A percentile compares a stretch with the other conserved stretches of the same genome.
Evolutionary conservation across 1,140 invertebrate genomes (phyloP).

Genomic region (Myzus persicae): DNA sequence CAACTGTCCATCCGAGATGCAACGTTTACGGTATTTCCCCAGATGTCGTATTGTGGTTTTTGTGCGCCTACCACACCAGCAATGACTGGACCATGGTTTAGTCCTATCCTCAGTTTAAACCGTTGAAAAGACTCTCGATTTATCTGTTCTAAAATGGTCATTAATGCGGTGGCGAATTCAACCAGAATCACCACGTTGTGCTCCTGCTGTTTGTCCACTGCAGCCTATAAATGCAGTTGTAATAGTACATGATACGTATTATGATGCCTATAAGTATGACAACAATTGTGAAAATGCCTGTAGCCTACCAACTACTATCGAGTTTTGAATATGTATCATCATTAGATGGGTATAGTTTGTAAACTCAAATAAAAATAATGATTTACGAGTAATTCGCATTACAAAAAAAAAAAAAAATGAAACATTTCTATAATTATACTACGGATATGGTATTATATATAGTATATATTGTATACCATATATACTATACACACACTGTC

Average conservation of each 20-base stretch:
- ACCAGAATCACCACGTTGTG: slow-evolving; percentile 89
- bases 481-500: too few relatives aligned
- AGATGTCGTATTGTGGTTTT: slow-evolving; percentile 97
- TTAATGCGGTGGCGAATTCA: slow-evolving; percentile 92
- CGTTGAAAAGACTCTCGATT: slow-evolving; percentile 97
- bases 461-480: too few relatives aligned
- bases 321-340: not conserved
- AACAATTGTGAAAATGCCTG: not conserved
- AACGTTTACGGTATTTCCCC: slow-evolving; percentile 98
- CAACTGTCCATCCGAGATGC: slow-evolving; percentile 96
- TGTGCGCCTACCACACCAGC: slow-evolving; percentile 93
- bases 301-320: not conserved
- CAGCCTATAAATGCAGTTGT: slow-evolving; percentile 66
- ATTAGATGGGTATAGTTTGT: not conserved
- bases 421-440: not conserved
- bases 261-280: not conserved
- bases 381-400: too few relatives aligned
- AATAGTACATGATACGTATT: not conserved
- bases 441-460: too few relatives aligned
- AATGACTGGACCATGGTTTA: slow-evolving; percentile 94
- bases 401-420: not conserved
- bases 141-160: slow-evolving; percentile 91
- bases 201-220: slow-evolving; percentile 78
- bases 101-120: slow-evolving; percentile 89
- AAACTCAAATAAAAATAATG: not conserved